These are phyloP conservation scores for Helicoverpa zea DNA, from an alignment of 1,140 invertebrate genomes.

Conservation along the genomic window DNA sequence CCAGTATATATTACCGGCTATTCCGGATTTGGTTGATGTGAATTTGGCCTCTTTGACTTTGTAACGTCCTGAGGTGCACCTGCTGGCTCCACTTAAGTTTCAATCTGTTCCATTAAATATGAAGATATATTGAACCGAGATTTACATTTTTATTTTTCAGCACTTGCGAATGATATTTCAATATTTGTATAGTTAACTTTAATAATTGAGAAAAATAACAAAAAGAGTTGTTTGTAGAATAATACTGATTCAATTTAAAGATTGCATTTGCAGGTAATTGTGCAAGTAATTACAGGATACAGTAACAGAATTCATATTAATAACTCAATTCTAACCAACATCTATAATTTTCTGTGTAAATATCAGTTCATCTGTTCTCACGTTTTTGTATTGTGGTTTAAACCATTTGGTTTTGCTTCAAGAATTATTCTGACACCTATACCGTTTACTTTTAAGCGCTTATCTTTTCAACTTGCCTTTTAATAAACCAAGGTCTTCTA, in stretches of 20 bases:
- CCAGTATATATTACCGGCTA: neutral
- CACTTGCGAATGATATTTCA: neutral
- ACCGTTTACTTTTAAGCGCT: neutral
- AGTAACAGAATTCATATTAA: neutral
- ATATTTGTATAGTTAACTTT: neutral
- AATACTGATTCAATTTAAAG: no score
- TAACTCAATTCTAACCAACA: no score
- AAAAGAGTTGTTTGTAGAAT: no score
- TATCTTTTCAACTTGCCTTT: neutral
- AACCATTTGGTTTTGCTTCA: neutral
- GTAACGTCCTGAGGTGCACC: slow-evolving; percentile 11
- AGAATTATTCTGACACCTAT: neutral
- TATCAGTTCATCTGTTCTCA: no score
- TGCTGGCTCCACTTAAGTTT: neutral
- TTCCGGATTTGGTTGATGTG: neutral
- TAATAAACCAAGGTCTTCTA: neutral
- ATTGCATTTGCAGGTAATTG: neutral
- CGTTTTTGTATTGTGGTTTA: neutral
- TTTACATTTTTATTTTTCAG: neutral
- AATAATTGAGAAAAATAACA: no score
- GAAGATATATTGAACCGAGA: neutral
- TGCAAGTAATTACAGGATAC: neutral
- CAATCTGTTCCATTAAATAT: neutral
- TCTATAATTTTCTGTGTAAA: no score
- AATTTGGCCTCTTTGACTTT: slow-evolving; percentile 12